Evolutionary conservation across 2,113 vertebrate species (phyloP).

Genomic region (Rhinolophus sinicus): DNA sequence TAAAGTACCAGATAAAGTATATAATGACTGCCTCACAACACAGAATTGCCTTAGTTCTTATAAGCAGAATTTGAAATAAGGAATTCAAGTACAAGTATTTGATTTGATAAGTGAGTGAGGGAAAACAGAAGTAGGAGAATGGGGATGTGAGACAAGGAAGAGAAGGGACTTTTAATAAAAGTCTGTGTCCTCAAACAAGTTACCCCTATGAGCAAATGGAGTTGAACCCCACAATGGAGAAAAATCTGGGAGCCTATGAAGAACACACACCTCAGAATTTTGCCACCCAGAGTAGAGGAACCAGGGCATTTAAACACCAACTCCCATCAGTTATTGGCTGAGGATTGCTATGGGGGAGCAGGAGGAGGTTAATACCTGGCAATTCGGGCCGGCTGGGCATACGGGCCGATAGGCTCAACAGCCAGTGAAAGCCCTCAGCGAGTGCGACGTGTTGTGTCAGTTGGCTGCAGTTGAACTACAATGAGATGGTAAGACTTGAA

Average conservation of each 20-base stretch:
- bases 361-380: not conserved
- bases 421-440: not conserved
- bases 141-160: not conserved
- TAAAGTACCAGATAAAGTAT: not conserved
- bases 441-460: no score
- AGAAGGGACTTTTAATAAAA: not conserved
- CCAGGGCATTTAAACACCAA: not conserved
- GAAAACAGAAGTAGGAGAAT: not conserved
- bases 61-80: not conserved
- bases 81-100: not conserved
- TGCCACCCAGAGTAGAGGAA: not conserved
- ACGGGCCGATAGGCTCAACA: not conserved
- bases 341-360: not conserved
- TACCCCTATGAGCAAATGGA: not conserved
- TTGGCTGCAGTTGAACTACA: not conserved
- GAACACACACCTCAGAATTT: not conserved
- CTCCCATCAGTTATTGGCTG: not conserved
- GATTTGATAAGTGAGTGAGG: not conserved
- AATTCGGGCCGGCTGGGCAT: not conserved
- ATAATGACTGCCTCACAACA: not conserved
- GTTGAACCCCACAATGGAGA: not conserved
- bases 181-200: not conserved
- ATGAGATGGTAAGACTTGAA: not conserved
- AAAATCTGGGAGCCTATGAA: not conserved
- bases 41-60: not conserved